Evolutionary conservation across 2,113 vertebrate species (phyloP), one percentile per base, ranked within the genome.

Genomic region (Cyanoderma ruficeps): DNA sequence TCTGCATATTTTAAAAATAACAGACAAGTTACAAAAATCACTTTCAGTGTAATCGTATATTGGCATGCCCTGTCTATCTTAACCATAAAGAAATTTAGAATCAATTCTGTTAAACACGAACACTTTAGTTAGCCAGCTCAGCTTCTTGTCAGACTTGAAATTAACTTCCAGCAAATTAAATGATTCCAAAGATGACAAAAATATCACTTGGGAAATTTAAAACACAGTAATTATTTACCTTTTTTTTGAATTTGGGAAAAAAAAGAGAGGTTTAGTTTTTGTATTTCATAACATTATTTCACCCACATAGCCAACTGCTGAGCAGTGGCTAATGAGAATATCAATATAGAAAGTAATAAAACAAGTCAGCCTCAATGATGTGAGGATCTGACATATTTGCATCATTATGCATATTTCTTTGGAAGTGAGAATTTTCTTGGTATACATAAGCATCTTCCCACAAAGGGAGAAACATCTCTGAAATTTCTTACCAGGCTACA

Each of bases 381-480:
- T 0, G 11, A 93, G 46, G 64, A 84, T 82, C 56, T 89, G 90
- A 64, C 18, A 90, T 15, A 87, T 37, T 61, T 57, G 46, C 56
- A 92, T 68, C 6, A 15, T 49, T 83, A 61, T 14, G 9, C 25
- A 4, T 56, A 41, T 68, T 55, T 70, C 55, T 90, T 52, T 57
- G 74, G 61, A 86, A 97, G 70, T 30, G 16, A 91, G 16, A 89
- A 39, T 86, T 95, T 94, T 63, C 70, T 93, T 94, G 23, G 64
- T 90, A 92, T 86, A 77, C 69, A 85, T 96, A 94, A 96, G 78
- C 90, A 97, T 95, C 94, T 95, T 85, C 91, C 94, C 87, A 96
- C 88, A 90, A 86, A 88, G 30, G 74, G 67, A 92, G 78, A 87
- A 90, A 86, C 17, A 89, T 46, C 61, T 42, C 82, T 95, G 52